Evolutionary conservation across 2,888 invertebrate species (phyloP).

Genomic region (Sipha maydis): DNA sequence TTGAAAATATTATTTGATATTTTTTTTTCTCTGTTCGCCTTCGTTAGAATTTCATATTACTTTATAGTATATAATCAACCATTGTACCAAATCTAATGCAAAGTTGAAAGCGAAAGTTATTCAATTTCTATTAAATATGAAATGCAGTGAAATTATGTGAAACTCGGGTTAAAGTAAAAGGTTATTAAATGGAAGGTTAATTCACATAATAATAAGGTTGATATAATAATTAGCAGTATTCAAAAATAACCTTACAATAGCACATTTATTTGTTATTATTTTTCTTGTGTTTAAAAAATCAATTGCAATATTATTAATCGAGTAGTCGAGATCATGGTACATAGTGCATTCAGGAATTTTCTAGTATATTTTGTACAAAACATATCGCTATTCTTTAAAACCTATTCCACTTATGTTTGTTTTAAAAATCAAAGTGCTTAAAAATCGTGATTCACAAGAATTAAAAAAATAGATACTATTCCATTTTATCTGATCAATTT

Average conservation of each 20-base stretch:
- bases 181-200: not conserved
- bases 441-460: no score
- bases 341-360: not conserved
- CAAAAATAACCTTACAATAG: not conserved
- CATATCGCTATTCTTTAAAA: not conserved
- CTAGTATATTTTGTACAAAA: no score
- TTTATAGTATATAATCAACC: no score
- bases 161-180: not conserved
- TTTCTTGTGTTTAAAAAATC: slow-evolving; percentile 9
- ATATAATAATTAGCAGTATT: not conserved
- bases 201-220: not conserved
- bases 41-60: not conserved
- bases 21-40: not conserved
- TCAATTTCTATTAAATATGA: not conserved
- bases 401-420: not conserved
- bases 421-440: not conserved
- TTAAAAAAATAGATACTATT: no score
- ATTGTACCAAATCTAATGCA: not conserved
- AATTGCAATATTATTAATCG: not conserved
- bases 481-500: no score
- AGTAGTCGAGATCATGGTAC: not conserved
- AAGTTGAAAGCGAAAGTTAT: not conserved
- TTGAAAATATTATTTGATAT: not conserved
- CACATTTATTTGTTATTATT: not conserved
- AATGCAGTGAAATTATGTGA: not conserved